phyloP scores from a whole-genome alignment of 2,113 vertebrate genomes.

The Setophaga coronata region DNA sequence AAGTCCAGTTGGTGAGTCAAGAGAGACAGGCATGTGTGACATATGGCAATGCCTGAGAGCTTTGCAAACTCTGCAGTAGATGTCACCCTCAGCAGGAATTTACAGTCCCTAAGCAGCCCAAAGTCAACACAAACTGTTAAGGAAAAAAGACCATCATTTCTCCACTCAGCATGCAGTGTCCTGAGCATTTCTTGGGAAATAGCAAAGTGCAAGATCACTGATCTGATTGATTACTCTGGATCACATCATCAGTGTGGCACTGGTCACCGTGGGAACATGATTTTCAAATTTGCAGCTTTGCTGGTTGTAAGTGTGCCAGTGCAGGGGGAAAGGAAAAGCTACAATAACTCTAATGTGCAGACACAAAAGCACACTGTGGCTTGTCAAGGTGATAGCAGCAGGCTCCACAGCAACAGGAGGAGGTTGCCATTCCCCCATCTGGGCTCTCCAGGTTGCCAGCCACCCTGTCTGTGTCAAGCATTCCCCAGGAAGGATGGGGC shows the following conservation, averaged over 20 bases:
- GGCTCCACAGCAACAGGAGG: background rate
- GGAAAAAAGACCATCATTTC: background rate
- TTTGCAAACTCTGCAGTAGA: background rate
- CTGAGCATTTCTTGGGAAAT: background rate
- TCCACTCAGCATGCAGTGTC: background rate
- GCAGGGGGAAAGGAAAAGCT: background rate
- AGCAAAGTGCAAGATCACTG: background rate
- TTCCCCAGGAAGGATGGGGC: rapidly evolving
- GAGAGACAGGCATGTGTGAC: background rate
- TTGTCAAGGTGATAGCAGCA: background rate
- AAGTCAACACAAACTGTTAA: background rate
- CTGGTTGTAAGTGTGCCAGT: background rate
- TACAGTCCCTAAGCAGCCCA: background rate
- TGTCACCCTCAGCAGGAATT: background rate
- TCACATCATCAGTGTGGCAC: background rate
- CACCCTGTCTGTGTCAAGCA: rapidly evolving
- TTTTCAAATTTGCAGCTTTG: background rate
- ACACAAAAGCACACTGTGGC: rapidly evolving
- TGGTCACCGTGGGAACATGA: rapidly evolving
- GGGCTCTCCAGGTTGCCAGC: background rate
- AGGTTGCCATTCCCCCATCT: background rate
- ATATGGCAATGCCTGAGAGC: background rate
- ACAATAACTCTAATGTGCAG: rapidly evolving
- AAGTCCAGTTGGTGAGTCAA: background rate
- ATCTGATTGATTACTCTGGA: background rate